Base-by-base conservation (phyloP, 2,888 invertebrate genomes). In the Scotopteryx bipunctaria region DNA sequence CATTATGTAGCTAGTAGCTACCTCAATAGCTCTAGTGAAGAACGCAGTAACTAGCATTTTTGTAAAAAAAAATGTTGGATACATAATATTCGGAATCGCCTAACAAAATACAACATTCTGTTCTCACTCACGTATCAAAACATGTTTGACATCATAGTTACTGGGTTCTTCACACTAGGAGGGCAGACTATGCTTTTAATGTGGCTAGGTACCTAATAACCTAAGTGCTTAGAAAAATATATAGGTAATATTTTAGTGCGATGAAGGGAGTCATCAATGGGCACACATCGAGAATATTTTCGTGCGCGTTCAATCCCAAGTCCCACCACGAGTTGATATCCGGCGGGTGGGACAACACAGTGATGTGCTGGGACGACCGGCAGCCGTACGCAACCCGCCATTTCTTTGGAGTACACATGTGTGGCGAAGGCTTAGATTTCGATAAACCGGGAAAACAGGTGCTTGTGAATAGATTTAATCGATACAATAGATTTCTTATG, bases 301-400 rank as follows among this genome's bases (percentile, higher is more conserved):
- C 93, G 1, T 93, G 93, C 13, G 91, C 91, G 32, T 94, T 94
- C 69, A 92, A 94, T 69, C 94, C 94, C 0, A 88, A 87, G 65
- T 92, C 93, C 6, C 88, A 91, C 45, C 92, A 93, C 69, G 94
- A 94, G 76, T 73, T 94, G 52, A 83, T 94, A 57, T 93, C 93
- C 1, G 94, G 93, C 0, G 94, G 94, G 5, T 94, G 94, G 93
- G 94, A 94, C 63, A 86, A 93, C 66, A 87, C 90, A 0, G 88
- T 94, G 1, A 91, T 93, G 65, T 94, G 93, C 67, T 94, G 94
- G 94, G 94, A 94, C 70, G 89, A 92, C 37, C 83, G 94, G 49
- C 92, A 93, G 64, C 93, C 93, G 0, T 91, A 91, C 61, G 91
- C 94, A 0, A 83, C 92, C 0, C 83, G 92, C 27, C 81, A 91